Conservation (phyloP, 2,113 vertebrate species). For the Cacatua alba region DNA sequence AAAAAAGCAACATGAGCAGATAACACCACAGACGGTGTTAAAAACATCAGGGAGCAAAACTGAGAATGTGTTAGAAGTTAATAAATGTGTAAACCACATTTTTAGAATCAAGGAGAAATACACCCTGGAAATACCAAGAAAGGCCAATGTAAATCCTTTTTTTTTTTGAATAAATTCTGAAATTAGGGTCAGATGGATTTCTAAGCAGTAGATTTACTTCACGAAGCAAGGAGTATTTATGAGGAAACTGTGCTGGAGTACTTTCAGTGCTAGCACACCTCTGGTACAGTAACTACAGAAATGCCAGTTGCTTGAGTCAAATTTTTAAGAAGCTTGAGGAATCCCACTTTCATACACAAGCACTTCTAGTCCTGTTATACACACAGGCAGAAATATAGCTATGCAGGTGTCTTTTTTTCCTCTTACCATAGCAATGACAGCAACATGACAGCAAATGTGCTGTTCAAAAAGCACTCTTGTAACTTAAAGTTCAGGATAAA, state of each 20-base stretch:
- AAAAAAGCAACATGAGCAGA: neutral
- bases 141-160: neutral
- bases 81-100: neutral
- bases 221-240: neutral
- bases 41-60: neutral
- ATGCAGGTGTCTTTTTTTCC: accelerated
- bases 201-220: neutral
- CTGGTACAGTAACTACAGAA: neutral
- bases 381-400: neutral
- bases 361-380: neutral
- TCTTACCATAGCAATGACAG: neutral
- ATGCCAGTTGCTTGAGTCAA: neutral
- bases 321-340: neutral
- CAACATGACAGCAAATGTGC: neutral
- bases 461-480: neutral
- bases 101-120: neutral
- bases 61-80: neutral
- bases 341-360: neutral
- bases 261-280: neutral
- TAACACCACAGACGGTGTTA: neutral
- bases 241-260: neutral
- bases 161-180: neutral
- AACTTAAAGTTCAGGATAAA: neutral
- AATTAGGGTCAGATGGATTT: neutral
- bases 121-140: neutral